Evolutionary conservation across 2,113 vertebrate species (phyloP).

Genomic region (Cyanoramphus novaezelandiae): DNA sequence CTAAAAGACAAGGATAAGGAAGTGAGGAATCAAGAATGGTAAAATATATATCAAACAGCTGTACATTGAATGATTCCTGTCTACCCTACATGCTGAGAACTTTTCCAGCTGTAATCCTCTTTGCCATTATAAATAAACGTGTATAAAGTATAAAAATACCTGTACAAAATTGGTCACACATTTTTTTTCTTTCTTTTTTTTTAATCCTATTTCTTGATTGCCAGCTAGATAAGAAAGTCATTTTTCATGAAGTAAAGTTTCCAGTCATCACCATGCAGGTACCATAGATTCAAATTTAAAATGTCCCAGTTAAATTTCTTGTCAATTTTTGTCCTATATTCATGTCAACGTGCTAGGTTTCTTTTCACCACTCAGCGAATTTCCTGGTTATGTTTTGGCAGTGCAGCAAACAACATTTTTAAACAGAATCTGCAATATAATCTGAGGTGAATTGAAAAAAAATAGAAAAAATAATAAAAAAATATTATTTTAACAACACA

Average conservation of each 20-base stretch:
- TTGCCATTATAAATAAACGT: background rate
- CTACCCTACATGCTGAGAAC: background rate
- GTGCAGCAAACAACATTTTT: background rate
- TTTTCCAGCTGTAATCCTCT: background rate
- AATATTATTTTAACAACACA: background rate
- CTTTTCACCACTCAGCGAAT: background rate
- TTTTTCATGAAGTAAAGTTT: background rate
- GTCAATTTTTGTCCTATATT: background rate
- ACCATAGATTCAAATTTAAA: background rate
- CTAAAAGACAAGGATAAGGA: background rate
- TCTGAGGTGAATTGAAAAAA: background rate
- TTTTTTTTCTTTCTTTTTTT: background rate
- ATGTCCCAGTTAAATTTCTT: fast-evolving
- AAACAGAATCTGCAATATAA: background rate
- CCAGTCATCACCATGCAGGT: background rate
- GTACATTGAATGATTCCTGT: background rate
- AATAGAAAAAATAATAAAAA: background rate
- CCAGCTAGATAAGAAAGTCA: background rate
- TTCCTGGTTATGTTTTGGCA: background rate
- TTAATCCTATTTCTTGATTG: background rate
- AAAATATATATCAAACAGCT: background rate
- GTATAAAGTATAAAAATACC: background rate
- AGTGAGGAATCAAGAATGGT: background rate
- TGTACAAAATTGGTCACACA: background rate
- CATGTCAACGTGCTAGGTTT: background rate